phyloP scores from a whole-genome alignment of 2,797 vertebrate genomes.

The Chrosomus eos region DNA sequence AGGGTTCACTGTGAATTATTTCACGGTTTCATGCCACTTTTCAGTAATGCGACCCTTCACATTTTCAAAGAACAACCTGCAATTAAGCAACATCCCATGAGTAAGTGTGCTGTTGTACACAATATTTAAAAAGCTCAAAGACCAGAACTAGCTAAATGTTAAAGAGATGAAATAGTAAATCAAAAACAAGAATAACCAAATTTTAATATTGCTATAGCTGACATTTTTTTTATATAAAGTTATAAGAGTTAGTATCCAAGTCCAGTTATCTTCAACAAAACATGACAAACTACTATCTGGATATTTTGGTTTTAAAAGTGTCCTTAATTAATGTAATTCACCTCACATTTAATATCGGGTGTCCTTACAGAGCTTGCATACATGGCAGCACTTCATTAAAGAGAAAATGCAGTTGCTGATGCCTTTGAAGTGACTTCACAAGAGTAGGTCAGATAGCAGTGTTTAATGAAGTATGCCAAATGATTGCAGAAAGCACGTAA shows the following conservation, averaged over 20 bases:
- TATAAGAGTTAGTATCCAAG: neutral
- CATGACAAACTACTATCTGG: neutral
- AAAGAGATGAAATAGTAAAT: too few species aligned
- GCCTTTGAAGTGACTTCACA: constrained; percentile 83
- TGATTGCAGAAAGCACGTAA: constrained; percentile 70
- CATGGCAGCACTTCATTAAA: constrained; percentile 74
- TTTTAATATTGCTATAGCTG: neutral
- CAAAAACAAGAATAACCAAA: too few species aligned
- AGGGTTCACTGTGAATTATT: neutral
- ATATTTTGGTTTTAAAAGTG: constrained; percentile 33
- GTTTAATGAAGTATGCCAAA: constrained; percentile 76
- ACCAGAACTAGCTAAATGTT: too few species aligned
- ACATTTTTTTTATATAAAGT: neutral
- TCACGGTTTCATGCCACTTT: neutral
- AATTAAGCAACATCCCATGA: neutral
- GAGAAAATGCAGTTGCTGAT: constrained; percentile 69
- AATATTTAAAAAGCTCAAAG: neutral
- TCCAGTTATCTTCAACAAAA: constrained; percentile 3
- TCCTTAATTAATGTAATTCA: constrained; percentile 70
- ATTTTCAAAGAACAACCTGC: neutral
- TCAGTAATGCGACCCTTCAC: too few species aligned
- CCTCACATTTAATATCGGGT: constrained; percentile 74
- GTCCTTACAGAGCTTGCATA: constrained; percentile 74
- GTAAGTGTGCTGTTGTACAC: neutral
- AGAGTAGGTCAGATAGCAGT: constrained; percentile 60